phyloP scores from a whole-genome alignment of 2,888 invertebrate species.

The Callosobruchus maculatus region DNA sequence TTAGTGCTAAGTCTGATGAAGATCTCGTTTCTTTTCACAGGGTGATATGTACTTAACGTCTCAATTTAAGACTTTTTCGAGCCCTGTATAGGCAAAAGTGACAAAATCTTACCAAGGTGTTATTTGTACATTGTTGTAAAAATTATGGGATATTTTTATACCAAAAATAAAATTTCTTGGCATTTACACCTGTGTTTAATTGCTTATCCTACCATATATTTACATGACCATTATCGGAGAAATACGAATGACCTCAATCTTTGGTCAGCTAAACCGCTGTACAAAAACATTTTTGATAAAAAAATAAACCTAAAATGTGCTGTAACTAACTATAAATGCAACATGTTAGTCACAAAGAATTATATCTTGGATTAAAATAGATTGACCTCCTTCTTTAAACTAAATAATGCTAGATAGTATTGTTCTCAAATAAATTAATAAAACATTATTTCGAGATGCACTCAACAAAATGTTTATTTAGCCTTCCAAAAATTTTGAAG shows the following conservation, averaged over 20 bases:
- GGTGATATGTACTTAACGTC: conserved; percentile 21
- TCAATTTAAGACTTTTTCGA: conserved; percentile 5
- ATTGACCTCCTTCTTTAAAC: no score
- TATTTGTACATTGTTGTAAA: conserved; percentile 26
- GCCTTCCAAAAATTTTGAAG: no score
- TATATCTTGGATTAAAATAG: no score
- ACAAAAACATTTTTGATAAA: no score
- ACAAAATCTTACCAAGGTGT: conserved; percentile 8
- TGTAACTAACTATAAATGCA: no score
- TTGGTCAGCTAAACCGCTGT: neutral
- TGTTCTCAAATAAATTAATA: no score
- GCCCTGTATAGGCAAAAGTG: conserved; percentile 11
- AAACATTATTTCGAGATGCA: no score
- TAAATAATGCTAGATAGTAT: no score
- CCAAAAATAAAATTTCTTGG: conserved; percentile 34
- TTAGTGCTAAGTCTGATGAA: neutral
- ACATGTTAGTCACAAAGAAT: no score
- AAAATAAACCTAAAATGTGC: no score
- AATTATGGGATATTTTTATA: conserved; percentile 31
- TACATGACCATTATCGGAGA: neutral
- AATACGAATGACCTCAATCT: neutral
- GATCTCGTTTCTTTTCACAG: conserved; percentile 22
- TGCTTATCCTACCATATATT: neutral
- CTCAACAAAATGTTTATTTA: no score
- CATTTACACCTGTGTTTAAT: conserved; percentile 6